These are phyloP conservation scores for Drosophila erecta DNA, from an alignment of 1,140 invertebrate genomes.

Conservation along the genomic window DNA sequence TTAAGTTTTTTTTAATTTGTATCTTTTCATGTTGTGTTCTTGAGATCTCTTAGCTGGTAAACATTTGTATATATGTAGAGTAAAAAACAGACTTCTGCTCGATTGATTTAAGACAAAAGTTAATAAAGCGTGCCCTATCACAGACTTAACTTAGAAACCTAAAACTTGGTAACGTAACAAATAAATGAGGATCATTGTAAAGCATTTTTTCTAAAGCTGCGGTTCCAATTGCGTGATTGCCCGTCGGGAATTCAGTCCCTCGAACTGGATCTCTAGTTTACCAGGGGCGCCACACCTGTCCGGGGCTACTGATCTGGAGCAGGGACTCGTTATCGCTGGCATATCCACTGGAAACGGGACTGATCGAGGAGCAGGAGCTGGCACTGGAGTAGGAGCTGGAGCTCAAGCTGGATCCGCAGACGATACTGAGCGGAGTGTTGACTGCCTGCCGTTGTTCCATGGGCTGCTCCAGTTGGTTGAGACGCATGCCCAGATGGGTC, in stretches of 20 bases:
- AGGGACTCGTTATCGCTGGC: constrained; percentile 76
- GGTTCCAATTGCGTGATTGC: constrained; percentile 65
- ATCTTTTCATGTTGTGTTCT: constrained; percentile 42
- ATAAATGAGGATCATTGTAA: constrained; percentile 77
- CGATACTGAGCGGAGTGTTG: constrained; percentile 63
- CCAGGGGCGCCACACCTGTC: constrained; percentile 79
- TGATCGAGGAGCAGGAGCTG: constrained; percentile 49
- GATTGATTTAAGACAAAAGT: constrained; percentile 63
- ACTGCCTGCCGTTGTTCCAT: constrained; percentile 46
- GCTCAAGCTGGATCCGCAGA: constrained; percentile 47
- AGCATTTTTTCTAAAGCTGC: constrained; percentile 74
- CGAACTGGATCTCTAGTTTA: constrained; percentile 26
- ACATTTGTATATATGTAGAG: constrained; percentile 57
- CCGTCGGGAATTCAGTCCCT: constrained; percentile 16
- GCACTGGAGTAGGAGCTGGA: constrained; percentile 28
- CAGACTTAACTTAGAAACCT: constrained; percentile 71
- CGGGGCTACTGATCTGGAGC: constrained; percentile 66
- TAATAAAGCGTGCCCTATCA: constrained; percentile 79
- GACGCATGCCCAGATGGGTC: constrained; percentile 93
- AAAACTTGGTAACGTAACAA: constrained; percentile 68
- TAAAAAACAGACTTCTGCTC: constrained; percentile 74
- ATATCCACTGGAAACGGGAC: constrained; percentile 82
- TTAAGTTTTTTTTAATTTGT: constrained; percentile 29
- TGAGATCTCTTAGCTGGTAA: constrained; percentile 65
- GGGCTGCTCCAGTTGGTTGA: constrained; percentile 87